Evolutionary conservation across 2,797 vertebrate genomes (phyloP).

Genomic region (Urophycis tenuis): DNA sequence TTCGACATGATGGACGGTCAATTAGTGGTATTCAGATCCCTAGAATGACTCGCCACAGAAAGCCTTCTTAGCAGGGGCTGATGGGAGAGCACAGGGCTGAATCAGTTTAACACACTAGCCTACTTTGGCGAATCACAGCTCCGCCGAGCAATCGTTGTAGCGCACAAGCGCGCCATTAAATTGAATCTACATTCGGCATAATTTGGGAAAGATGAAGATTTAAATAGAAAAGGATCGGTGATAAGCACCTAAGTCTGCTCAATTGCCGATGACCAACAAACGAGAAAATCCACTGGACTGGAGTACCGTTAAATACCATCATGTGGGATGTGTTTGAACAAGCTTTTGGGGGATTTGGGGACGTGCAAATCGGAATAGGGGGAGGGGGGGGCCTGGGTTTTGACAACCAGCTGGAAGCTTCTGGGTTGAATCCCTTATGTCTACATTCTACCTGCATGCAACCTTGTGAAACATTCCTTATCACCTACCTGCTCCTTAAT

Average conservation of each 20-base stretch:
- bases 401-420: not conserved
- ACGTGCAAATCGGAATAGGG: not conserved
- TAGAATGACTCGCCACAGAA: too few species aligned
- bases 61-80: too few species aligned
- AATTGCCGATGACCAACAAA: not conserved
- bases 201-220: not conserved
- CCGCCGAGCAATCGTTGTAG: not conserved
- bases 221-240: not conserved
- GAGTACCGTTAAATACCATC: not conserved
- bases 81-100: too few species aligned
- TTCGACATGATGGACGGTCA: not conserved
- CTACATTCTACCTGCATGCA: not conserved
- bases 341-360: not conserved
- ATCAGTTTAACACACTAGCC: not conserved
- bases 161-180: not conserved
- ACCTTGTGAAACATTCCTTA: not conserved
- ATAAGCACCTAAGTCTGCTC: not conserved
- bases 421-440: not conserved
- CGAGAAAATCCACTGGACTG: not conserved
- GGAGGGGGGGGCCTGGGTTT: not conserved
- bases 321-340: not conserved
- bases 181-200: not conserved
- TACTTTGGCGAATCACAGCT: not conserved
- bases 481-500: not conserved
- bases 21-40: too few species aligned